Conservation (phyloP, 2,888 invertebrate species). For the Sarcophaga caerulescens region DNA sequence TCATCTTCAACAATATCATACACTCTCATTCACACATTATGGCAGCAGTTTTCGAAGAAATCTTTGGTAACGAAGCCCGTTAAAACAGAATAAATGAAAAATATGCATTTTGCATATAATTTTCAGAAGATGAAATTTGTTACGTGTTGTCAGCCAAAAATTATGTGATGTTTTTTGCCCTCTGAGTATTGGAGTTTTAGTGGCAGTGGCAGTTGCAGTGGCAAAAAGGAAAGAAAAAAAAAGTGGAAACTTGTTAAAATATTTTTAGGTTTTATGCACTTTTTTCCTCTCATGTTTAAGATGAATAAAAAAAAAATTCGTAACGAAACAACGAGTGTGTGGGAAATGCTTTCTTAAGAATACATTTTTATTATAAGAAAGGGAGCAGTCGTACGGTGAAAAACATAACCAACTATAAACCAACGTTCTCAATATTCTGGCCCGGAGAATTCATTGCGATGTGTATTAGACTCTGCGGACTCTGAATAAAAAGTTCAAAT, state of each 20-base stretch:
- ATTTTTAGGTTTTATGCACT: not conserved
- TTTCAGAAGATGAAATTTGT: conserved; percentile 49
- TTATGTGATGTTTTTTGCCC: not conserved
- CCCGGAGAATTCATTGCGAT: too few species aligned
- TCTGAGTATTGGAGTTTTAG: not conserved
- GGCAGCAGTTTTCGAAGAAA: conserved; percentile 12
- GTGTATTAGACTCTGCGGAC: not conserved
- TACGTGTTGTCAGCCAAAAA: conserved; percentile 61
- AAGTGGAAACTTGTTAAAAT: not conserved
- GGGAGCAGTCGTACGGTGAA: not conserved
- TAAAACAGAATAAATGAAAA: conserved; percentile 65
- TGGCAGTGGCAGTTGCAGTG: not conserved
- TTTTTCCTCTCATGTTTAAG: not conserved
- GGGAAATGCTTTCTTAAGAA: conserved; percentile 1
- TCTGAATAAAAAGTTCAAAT: not conserved
- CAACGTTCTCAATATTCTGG: too few species aligned
- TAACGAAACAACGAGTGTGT: not conserved
- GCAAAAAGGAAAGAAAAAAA: not conserved
- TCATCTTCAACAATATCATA: conserved; percentile 50
- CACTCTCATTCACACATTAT: not conserved
- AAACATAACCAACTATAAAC: conserved; percentile 32
- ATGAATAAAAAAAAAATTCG: not conserved
- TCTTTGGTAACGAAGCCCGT: conserved; percentile 33
- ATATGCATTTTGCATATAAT: conserved; percentile 67
- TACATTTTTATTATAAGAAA: conserved; percentile 34